phyloP scores from a whole-genome alignment of 2,888 invertebrate genomes.

The Yponomeuta malinellus region DNA sequence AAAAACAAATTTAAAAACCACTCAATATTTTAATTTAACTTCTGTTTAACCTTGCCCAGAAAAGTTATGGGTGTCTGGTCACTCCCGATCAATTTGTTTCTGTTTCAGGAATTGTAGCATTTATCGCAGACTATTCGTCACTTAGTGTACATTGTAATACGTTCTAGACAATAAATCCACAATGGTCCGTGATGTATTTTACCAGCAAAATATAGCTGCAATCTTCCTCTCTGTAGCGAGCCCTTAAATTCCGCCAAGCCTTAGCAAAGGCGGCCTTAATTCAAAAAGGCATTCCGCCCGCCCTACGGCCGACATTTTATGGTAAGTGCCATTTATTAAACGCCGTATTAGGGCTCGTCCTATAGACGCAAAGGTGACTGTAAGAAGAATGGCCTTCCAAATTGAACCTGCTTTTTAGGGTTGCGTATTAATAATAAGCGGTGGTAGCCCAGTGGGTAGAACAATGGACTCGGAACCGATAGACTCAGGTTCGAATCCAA shows the following conservation, averaged over 20 bases:
- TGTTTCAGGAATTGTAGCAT: not conserved
- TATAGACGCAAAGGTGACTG: slow-evolving; percentile 10
- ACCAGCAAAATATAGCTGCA: slow-evolving; percentile 1
- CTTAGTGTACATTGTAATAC: not conserved
- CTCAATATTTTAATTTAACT: too few relatives aligned
- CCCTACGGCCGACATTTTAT: slow-evolving; percentile 9
- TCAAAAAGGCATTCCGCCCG: slow-evolving; percentile 13
- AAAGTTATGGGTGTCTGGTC: too few relatives aligned
- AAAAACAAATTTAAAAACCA: too few relatives aligned
- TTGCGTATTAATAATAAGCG: too few relatives aligned
- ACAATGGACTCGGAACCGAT: too few relatives aligned
- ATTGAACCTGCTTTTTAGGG: slow-evolving; percentile 2
- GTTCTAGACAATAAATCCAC: not conserved
- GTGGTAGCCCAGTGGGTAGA: too few relatives aligned
- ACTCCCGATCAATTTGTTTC: not conserved
- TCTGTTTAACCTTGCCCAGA: too few relatives aligned
- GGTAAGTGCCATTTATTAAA: slow-evolving; percentile 14
- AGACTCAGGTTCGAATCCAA: too few relatives aligned
- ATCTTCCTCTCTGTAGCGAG: not conserved
- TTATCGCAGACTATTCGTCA: too few relatives aligned
- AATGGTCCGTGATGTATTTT: not conserved
- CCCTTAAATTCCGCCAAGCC: slow-evolving; percentile 3
- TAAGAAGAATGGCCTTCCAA: slow-evolving; percentile 10
- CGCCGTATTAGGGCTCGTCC: slow-evolving; percentile 12
- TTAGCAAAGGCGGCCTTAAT: slow-evolving; percentile 7